Evolutionary conservation across 2,113 vertebrate species (phyloP), one percentile per base, ranked within the genome.

Genomic region (Datnioides undecimradiatus): DNA sequence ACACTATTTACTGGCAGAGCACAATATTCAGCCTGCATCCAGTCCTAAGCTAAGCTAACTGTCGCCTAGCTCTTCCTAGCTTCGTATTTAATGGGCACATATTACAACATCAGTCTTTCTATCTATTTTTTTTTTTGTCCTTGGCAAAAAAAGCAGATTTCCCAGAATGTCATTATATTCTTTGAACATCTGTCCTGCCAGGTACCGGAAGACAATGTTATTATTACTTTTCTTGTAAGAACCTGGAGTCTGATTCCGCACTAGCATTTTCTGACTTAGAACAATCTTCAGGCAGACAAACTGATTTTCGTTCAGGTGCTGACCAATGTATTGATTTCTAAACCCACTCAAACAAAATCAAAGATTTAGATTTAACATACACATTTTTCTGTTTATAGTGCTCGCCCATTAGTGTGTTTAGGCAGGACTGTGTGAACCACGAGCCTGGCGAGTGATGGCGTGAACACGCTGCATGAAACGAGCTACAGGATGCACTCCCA

Each of bases 391-490:
- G 36, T 27, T 38, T 19, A 73, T 21, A 46, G 58, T 23, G 23
- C 27, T 48, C 21, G 14, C 45, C 31, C 43, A 40, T 71, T 71
- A 60, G 36, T 43, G 51, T 17, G 46, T 23, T 68, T 45, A 48
- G 72, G 40, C 25, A 16, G 9, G n/a, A 36, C 52, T 25, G 67
- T 74, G 46, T 6, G 2, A 70, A 45, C 13, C 52, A 13, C 46
- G 78, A 82, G 63, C 77, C 78, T 71, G 8, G 41, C 1, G 48
- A 68, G 41, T 25, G 34, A 75, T 60, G 31, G 11, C 25, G 4
- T 68, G 41, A 78, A 81, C 48, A 52, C 54, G 34, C 73, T 40
- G 60, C 1, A 23, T 27, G 49, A 54, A 77, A 62, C 34, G 40
- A 60, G 16, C 54, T 40, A 33, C 40, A 36, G 4, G 8, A n/a